Evolutionary conservation across 1,140 invertebrate genomes (phyloP), one percentile per base, ranked within the genome.

Genomic region (Drosophila funebris): DNA sequence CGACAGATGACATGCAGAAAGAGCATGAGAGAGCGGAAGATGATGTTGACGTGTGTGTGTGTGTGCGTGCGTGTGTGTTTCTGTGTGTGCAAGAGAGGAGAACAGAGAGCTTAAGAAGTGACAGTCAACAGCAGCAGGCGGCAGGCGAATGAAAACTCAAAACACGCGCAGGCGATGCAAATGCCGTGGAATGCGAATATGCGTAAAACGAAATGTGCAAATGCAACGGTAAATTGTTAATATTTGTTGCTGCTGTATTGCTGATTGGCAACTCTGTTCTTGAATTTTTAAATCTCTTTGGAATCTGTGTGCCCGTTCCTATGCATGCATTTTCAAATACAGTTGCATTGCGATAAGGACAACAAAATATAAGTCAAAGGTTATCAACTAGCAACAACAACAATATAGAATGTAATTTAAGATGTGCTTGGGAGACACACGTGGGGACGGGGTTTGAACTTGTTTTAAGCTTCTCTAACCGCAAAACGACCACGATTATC

Each of bases 1-100:
- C 78, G 71, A 62, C 75, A 83, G 83, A 88, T 87, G 83, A 88
- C 82, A 78, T 80, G 78, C 82, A 78, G 67, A 87, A 88, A 68
- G 76, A 66, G 60, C 50, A 66, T 61, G 74, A 62, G 75, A 71
- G 73, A 53, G 36, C 50, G 36, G n/a, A 11, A 36, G 22, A 60
- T 13, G 7, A 66, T 36, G 33, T 5, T n/a, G 7, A 67, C 53
- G 62, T 16, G 31, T 22, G 44, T 27, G 33, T 33, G 43, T 44
- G 33, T 54, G 43, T 48, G 44, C 14, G 8, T 29, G 44, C 3
- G 22, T 29, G 33, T 4, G 43, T 56, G 39, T 4, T 18, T 24
- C 1, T n/a, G 50, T n/a, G 7, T 53, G 50, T 3, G 24, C 18
- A 13, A 54, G 64, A 70, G 36, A 73, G 46, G 18, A 57, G 70